phyloP scores from a whole-genome alignment of 2,113 vertebrate genomes.

The Brienomyrus longianalis region DNA sequence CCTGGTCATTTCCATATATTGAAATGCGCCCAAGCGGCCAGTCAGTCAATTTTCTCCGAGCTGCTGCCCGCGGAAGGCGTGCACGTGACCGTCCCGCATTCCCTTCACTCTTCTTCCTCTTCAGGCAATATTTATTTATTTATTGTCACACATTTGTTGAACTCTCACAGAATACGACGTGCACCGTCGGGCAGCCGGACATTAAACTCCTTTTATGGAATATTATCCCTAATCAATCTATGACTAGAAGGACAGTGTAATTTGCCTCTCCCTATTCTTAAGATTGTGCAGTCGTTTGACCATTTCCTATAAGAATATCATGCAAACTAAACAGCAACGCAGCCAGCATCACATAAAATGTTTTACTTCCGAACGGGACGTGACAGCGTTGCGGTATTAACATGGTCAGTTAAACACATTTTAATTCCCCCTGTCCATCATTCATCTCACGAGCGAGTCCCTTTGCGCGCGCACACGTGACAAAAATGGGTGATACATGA shows the following conservation, averaged over 20 bases:
- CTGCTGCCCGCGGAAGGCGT: conserved; percentile 54
- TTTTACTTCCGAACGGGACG: not conserved
- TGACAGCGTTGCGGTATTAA: not conserved
- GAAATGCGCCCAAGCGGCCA: conserved; percentile 71
- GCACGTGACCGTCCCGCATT: conserved; percentile 54
- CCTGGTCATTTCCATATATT: conserved; percentile 76
- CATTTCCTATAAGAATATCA: not conserved
- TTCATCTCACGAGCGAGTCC: not conserved
- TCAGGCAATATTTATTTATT: not conserved
- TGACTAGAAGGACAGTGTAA: conserved; percentile 58
- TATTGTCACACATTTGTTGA: conserved; percentile 14
- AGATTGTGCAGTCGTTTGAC: conserved; percentile 31
- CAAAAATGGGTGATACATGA: conserved; percentile 24
- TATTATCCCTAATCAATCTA: conserved; percentile 76
- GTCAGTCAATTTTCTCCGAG: conserved; percentile 68
- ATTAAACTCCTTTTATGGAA: not conserved
- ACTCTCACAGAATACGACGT: not conserved
- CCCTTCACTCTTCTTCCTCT: conserved; percentile 31
- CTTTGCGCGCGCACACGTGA: conserved; percentile 11
- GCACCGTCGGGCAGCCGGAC: not conserved
- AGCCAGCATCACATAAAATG: not conserved
- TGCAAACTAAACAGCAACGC: not conserved
- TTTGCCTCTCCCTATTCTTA: not conserved
- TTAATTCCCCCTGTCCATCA: conserved; percentile 20
- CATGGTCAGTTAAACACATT: conserved; percentile 12